Evolutionary conservation across 2,888 invertebrate genomes (phyloP).

Genomic region (Eristalinus sepulchralis): DNA sequence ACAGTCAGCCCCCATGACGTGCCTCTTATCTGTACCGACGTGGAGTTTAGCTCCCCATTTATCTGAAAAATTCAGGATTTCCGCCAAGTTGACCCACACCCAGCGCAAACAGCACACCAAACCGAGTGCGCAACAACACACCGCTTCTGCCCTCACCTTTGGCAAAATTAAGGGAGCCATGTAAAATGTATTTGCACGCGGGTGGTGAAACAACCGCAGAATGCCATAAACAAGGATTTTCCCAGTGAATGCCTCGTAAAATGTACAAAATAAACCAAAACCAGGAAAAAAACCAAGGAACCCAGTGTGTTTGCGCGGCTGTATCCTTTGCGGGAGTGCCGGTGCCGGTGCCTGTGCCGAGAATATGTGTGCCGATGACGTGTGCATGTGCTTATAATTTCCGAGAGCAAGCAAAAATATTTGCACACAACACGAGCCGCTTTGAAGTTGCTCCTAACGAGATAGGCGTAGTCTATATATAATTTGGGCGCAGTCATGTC

Average conservation of each 20-base stretch:
- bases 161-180: constrained; percentile 61
- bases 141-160: constrained; percentile 49
- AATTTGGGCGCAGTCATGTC: constrained; percentile 47
- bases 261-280: constrained; percentile 60
- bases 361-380: constrained; percentile 64
- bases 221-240: constrained; percentile 71
- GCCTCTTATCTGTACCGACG: constrained; percentile 3
- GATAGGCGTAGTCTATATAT: constrained; percentile 48
- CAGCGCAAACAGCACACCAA: constrained; percentile 17
- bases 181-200: constrained; percentile 64
- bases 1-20: neutral
- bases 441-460: constrained; percentile 59
- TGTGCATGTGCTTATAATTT: constrained; percentile 67
- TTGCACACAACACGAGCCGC: constrained; percentile 41
- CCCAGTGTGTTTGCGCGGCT: neutral
- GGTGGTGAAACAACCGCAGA: constrained; percentile 63
- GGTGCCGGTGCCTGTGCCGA: neutral
- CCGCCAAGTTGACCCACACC: constrained; percentile 66
- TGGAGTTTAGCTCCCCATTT: constrained; percentile 35
- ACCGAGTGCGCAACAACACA: constrained; percentile 35
- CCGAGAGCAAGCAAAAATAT: constrained; percentile 46
- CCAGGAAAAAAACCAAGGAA: constrained; percentile 18
- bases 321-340: constrained; percentile 37
- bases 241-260: constrained; percentile 59
- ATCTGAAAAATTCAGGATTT: constrained; percentile 64